These are phyloP conservation scores for Myotis davidii DNA, from an alignment of 2,113 vertebrate species.

Conservation along the genomic window DNA sequence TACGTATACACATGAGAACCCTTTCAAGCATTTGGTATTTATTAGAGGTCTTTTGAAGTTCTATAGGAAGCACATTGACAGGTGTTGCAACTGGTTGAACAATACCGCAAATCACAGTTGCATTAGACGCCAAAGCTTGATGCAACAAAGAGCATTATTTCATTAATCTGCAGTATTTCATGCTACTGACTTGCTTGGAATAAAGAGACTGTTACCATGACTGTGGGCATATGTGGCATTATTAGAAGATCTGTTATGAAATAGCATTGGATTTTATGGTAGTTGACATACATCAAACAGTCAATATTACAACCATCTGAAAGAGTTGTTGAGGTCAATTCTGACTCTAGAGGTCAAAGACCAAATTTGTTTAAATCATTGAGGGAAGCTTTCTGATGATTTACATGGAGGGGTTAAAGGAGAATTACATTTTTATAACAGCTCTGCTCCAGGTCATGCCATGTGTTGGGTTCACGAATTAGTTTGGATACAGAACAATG, in stretches of 20 bases:
- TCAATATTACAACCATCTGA: conserved; percentile 47
- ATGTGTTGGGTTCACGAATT: conserved; percentile 29
- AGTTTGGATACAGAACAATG: conserved; percentile 21
- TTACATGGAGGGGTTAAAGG: conserved; percentile 71
- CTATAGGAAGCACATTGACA: conserved; percentile 29
- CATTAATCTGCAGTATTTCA: conserved; percentile 56
- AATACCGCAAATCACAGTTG: conserved; percentile 29
- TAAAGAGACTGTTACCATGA: conserved; percentile 19
- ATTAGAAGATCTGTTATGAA: conserved; percentile 59
- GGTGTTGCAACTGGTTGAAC: conserved; percentile 8
- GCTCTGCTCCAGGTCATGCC: conserved; percentile 42
- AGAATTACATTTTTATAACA: conserved; percentile 70
- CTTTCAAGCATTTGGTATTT: conserved; percentile 54
- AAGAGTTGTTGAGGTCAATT: conserved; percentile 64
- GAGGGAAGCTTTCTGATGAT: conserved; percentile 66
- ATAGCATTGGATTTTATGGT: conserved; percentile 63
- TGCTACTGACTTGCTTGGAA: not conserved
- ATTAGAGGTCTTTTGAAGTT: conserved; percentile 61
- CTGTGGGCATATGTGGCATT: conserved; percentile 29
- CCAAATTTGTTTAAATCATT: conserved; percentile 77
- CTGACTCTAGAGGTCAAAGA: conserved; percentile 69
- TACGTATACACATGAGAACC: not conserved
- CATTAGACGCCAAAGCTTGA: not conserved
- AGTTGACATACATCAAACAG: conserved; percentile 58
- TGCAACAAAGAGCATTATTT: conserved; percentile 28